Evolutionary conservation across 1,140 invertebrate species (phyloP), one percentile per base, ranked within the genome.

Genomic region (Caerostris darwini): DNA sequence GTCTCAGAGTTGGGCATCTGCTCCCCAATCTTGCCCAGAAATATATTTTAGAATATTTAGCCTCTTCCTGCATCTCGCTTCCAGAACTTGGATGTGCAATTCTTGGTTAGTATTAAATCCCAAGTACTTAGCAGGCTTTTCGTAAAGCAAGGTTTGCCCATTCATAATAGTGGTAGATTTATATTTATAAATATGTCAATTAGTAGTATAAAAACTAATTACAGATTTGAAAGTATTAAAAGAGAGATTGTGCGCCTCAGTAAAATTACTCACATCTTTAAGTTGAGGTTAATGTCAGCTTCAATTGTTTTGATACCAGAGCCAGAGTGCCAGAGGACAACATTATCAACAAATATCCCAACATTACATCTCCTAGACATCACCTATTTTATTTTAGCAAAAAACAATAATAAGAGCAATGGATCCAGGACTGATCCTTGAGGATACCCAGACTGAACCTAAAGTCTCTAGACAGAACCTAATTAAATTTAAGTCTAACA

Each of bases 181-280:
- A 54, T 10, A 17, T 56, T 56, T 61, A 53, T 87, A 64, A 34
- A 64, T 5, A 7, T 57, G 6, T 19, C 61, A 54, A 71, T 89
- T 71, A n/a, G 14, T 69, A 3, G 61, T 71, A 56, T 69, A 71
- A 56, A 71, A 89, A 71, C 87, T 56, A 19, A 8, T 17, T 4
- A 89, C 50, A 53, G 61, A 89, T 57, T 71, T 89, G 17, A 50
- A 69, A 12, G 10, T n/a, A 61, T 71, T 69, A 17, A 69, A 89
- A 56, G 19, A n/a, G 1, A 89, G 10, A 3, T 71, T 89, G 64
- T 89, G 87, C 2, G 3, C 58, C 56, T 54, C 10, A 89, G 87
- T 53, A 71, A 89, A 69, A 17, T 69, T 2, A 88, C 3, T 71
- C 77, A 81, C 77, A 81, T 81, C 77, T 81, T 81, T 81, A 5